Conservation (phyloP, 2,113 vertebrate species). For the Zosterops pallidus region DNA sequence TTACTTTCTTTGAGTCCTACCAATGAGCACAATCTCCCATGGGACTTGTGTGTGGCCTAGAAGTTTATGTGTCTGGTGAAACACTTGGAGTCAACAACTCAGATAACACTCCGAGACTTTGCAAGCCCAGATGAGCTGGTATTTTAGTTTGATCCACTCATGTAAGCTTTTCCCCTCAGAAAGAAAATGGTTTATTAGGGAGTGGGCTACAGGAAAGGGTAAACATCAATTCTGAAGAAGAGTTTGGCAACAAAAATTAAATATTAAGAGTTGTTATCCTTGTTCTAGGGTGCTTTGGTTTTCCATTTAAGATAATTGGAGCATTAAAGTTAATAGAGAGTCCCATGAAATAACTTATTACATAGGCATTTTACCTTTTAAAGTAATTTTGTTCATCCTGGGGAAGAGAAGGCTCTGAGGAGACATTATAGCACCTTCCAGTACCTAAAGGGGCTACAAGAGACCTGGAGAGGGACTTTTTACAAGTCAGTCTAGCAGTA, state of each 20-base stretch:
- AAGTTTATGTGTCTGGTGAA: not conserved
- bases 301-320: not conserved
- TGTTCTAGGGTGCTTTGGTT: not conserved
- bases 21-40: not conserved
- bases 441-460: not conserved
- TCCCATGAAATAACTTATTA: not conserved
- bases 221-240: not conserved
- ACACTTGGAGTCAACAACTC: rapidly evolving
- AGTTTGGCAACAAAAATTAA: not conserved
- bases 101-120: rapidly evolving
- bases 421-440: not conserved
- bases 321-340: not conserved
- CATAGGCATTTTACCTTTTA: not conserved
- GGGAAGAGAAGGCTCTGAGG: not conserved
- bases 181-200: not conserved
- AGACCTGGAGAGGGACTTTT: not conserved
- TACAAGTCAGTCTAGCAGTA: rapidly evolving
- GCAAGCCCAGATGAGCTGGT: rapidly evolving
- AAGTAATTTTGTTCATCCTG: not conserved
- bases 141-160: not conserved
- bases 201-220: not conserved
- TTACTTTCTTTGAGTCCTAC: not conserved
- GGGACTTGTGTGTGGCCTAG: not conserved
- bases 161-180: not conserved
- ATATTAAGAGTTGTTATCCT: not conserved